Percentiles rank a stretch among this genome's conserved stretches.
These are phyloP conservation scores for Pteria penguin DNA, from an alignment of 2,888 invertebrate species.

Conservation along the genomic window DNA sequence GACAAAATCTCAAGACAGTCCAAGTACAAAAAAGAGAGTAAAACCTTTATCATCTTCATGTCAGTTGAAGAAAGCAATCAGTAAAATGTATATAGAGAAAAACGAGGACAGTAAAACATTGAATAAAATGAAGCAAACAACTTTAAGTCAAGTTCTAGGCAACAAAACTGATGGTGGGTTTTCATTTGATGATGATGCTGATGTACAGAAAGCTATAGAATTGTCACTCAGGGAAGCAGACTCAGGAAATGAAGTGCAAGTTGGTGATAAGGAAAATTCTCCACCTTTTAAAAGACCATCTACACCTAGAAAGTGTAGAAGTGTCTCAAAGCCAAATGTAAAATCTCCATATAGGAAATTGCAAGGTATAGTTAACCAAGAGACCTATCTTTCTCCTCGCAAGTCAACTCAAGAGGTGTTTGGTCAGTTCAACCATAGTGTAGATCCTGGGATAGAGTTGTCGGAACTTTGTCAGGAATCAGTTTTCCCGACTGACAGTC, in stretches of 20 bases:
- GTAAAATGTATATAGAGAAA: not conserved
- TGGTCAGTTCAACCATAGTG: slow-evolving; percentile 53
- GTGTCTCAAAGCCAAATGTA: not conserved
- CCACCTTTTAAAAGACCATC: slow-evolving; percentile 41
- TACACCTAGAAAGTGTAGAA: slow-evolving; percentile 16
- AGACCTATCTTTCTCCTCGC: too few relatives aligned
- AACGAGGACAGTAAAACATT: not conserved
- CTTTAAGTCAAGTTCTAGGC: slow-evolving; percentile 58
- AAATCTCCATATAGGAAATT: not conserved
- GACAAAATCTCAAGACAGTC: not conserved
- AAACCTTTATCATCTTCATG: not conserved
- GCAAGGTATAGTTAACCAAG: too few relatives aligned
- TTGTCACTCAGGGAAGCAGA: slow-evolving; percentile 42
- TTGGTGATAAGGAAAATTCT: slow-evolving; percentile 35
- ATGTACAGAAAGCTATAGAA: slow-evolving; percentile 49
- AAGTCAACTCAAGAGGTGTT: not conserved
- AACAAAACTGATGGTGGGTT: not conserved
- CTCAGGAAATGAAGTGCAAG: not conserved
- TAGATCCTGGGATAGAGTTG: slow-evolving; percentile 59
- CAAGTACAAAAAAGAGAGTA: not conserved
- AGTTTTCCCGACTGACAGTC: too few relatives aligned
- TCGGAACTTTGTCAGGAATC: slow-evolving; percentile 55
- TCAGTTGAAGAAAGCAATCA: not conserved
- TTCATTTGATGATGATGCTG: slow-evolving; percentile 31
- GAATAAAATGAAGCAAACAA: slow-evolving; percentile 52